These are phyloP conservation scores for Sebastes variabilis DNA, from an alignment of 2,797 vertebrate genomes.

Conservation along the genomic window DNA sequence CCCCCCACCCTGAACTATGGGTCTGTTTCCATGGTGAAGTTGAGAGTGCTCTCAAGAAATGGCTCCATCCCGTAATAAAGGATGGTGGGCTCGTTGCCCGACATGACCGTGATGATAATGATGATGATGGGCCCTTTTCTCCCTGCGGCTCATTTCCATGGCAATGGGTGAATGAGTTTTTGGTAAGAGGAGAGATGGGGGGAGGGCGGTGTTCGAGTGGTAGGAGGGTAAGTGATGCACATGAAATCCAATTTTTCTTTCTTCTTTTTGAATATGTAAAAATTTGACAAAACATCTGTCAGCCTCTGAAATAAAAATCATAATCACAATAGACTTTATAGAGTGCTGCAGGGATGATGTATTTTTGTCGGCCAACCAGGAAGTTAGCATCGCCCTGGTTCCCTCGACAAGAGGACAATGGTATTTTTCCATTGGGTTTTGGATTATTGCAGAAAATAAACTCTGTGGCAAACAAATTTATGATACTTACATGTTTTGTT, in stretches of 20 bases:
- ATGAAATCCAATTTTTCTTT: conserved; percentile 24
- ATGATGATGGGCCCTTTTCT: conserved; percentile 36
- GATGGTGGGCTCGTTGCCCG: conserved; percentile 26
- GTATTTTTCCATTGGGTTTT: no score
- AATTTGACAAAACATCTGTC: background rate
- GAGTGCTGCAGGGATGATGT: no score
- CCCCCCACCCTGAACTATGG: conserved; percentile 25
- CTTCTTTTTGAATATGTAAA: background rate
- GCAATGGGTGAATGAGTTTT: conserved; percentile 32
- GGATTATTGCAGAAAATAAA: no score
- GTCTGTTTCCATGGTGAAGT: conserved; percentile 68
- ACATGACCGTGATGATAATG: conserved; percentile 33
- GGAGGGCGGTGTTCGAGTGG: background rate
- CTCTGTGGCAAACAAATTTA: no score
- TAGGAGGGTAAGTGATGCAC: conserved; percentile 16
- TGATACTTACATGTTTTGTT: no score
- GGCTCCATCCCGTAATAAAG: conserved; percentile 42
- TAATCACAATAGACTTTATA: background rate
- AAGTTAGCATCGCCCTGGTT: no score
- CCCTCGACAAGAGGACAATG: no score
- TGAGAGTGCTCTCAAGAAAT: conserved; percentile 47
- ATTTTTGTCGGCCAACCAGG: no score
- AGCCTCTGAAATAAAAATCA: background rate
- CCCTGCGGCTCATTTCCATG: conserved; percentile 47
- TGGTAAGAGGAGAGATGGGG: background rate